Evolutionary conservation across 2,888 invertebrate genomes (phyloP), one percentile per base, ranked within the genome.

Genomic region (Ormyrus pomaceus): DNA sequence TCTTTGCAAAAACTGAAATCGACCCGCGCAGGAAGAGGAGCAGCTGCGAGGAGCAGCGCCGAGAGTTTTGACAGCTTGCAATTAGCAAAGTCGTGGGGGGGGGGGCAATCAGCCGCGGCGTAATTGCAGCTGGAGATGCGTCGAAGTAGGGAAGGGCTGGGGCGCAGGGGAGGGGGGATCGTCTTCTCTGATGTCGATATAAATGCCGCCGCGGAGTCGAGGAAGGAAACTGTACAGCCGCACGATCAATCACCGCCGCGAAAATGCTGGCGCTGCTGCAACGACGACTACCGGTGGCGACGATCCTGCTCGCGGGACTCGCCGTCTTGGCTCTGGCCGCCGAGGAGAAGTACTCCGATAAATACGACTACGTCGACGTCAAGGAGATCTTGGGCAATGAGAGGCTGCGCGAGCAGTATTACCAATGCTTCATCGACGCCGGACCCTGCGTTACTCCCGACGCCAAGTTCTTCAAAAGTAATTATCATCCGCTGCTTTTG

Each of bases 281-380:
- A 34, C 34, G 34, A 34, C 34, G 34, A 34, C 34, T 34, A 4
- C 34, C 34, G 34, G 34, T 34, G 0, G 34, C 34, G 34, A 34
- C 34, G 34, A 34, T 34, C 34, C 34, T 34, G 34, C 34, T 34
- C 34, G 19, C 19, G 19, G 34, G 34, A 34, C 34, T 34, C 34
- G 34, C 34, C 34, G 34, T 34, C 34, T 34, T 34, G 34, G 34
- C 34, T 34, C 34, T 34, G 34, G 34, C 34, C 2, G 34, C 34
- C 34, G 62, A 83, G 11, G 85, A 87, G 56, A 34, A 34, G 34
- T 89, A 88, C 71, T 77, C 85, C 9, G 82, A 85, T 59, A 87
- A 86, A 69, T 88, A 85, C 74, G 87, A 87, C 75, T 76, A 87
- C 55, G 72, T 89, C 64, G 84, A 89, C 71, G 86, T 86, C 11